Percentiles rank a stretch among this genome's conserved stretches.
These are phyloP conservation scores for Lepus oiostolus DNA, from an alignment of 2,797 vertebrate species.

Conservation along the genomic window DNA sequence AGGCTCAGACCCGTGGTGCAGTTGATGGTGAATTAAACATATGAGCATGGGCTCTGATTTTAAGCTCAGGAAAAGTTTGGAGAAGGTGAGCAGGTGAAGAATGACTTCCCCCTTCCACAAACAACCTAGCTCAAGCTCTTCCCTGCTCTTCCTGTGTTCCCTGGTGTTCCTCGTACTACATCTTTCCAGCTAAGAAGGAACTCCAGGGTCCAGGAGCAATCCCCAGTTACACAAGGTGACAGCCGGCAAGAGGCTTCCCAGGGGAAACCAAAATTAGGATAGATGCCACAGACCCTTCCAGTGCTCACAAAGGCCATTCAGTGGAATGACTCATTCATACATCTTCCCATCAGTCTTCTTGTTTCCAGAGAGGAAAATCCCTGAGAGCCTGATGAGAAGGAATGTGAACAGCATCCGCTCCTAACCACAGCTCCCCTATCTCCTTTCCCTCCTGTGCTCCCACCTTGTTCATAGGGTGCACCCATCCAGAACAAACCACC, in stretches of 20 bases:
- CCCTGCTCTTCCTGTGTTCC: neutral
- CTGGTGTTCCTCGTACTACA: no score
- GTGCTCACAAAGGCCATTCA: neutral
- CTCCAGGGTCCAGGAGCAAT: neutral
- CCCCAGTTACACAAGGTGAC: neutral
- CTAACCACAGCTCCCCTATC: rapidly evolving
- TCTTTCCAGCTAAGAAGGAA: neutral
- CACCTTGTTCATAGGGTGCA: neutral
- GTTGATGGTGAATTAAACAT: neutral
- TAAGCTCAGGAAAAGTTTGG: neutral
- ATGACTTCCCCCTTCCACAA: neutral
- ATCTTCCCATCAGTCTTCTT: neutral
- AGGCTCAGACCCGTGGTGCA: neutral
- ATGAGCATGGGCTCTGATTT: neutral
- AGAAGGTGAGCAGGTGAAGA: neutral
- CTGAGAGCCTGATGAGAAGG: neutral
- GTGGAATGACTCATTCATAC: neutral
- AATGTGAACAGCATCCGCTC: no score
- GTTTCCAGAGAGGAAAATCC: neutral
- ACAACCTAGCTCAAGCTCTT: neutral
- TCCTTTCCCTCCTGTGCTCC: neutral
- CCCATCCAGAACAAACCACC: neutral
- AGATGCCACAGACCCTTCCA: neutral
- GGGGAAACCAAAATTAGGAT: neutral
- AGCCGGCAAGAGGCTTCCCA: no score